Percentiles rank a stretch among this genome's conserved stretches.
phyloP scores from a whole-genome alignment of 2,797 vertebrate genomes.

The Gambelia wislizenii region DNA sequence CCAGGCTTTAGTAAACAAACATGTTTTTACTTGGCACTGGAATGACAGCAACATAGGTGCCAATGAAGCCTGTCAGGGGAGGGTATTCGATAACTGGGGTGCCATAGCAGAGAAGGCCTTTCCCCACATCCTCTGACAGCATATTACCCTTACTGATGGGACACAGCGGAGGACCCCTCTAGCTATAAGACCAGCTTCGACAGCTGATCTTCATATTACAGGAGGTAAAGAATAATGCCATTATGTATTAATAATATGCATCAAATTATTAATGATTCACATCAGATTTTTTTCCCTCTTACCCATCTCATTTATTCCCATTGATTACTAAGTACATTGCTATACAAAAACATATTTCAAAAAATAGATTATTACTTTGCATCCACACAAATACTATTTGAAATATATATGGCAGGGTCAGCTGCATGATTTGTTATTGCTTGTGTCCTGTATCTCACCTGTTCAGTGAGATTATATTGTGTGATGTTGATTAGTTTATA shows the following conservation, averaged over 20 bases:
- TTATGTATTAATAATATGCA: conserved; percentile 15
- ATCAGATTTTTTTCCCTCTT: not conserved
- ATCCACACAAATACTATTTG: conserved; percentile 34
- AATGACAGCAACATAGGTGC: too few relatives aligned
- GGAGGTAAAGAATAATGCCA: conserved; percentile 15
- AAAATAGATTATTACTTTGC: not conserved
- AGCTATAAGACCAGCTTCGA: conserved; percentile 48
- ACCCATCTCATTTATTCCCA: conserved; percentile 2
- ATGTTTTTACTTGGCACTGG: too few relatives aligned
- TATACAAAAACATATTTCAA: not conserved
- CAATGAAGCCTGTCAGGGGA: too few relatives aligned
- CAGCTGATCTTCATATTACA: conserved; percentile 50
- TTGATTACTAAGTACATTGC: not conserved
- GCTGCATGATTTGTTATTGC: conserved; percentile 32
- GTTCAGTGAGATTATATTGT: conserved; percentile 45
- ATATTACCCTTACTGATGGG: too few relatives aligned
- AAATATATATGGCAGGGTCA: conserved; percentile 57
- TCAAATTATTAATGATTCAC: not conserved
- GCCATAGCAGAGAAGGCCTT: too few relatives aligned
- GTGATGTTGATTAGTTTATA: conserved; percentile 28
- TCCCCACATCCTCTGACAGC: too few relatives aligned
- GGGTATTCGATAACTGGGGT: too few relatives aligned
- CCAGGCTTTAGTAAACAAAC: too few relatives aligned
- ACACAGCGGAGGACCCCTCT: not conserved
- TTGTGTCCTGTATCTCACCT: conserved; percentile 27